A percentile compares a stretch with the other conserved stretches of the same genome.
These are phyloP conservation scores for Ceratoteleas bidentatus DNA, from an alignment of 1,140 invertebrate species.

Conservation along the genomic window DNA sequence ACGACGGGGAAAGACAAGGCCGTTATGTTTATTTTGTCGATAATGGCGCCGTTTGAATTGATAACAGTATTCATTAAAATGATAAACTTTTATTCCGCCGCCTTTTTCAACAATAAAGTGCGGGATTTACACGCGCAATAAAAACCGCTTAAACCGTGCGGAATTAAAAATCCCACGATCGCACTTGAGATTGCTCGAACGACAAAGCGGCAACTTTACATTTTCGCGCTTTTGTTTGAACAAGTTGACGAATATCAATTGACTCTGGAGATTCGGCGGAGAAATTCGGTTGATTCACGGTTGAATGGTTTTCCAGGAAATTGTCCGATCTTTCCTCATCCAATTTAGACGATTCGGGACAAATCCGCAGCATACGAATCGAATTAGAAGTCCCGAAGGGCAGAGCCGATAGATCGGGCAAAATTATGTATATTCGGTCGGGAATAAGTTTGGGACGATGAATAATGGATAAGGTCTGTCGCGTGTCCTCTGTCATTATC, in stretches of 20 bases:
- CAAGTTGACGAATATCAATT: too few species aligned
- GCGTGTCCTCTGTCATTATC: constrained; percentile 78
- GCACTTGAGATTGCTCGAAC: too few species aligned
- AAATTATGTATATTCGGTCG: constrained; percentile 73
- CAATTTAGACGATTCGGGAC: constrained; percentile 14
- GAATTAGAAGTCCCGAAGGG: constrained; percentile 15
- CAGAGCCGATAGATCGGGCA: constrained; percentile 28
- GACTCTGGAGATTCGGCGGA: too few species aligned
- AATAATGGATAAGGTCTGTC: constrained; percentile 79
- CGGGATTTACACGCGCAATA: too few species aligned
- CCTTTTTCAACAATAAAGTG: too few species aligned
- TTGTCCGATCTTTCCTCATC: background rate
- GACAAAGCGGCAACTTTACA: too few species aligned
- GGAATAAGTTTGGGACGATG: constrained; percentile 73
- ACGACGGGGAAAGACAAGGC: background rate
- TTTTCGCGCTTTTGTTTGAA: too few species aligned
- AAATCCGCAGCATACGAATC: constrained; percentile 7
- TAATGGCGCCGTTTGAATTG: constrained; percentile 9
- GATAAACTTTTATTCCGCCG: background rate
- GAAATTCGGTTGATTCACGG: too few species aligned
- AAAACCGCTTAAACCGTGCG: too few species aligned
- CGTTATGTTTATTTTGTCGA: constrained; percentile 19
- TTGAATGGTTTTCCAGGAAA: background rate
- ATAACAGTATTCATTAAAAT: constrained; percentile 1
- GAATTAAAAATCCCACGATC: too few species aligned